phyloP scores from a whole-genome alignment of 2,888 invertebrate genomes.

The Geophilus truncorum region DNA sequence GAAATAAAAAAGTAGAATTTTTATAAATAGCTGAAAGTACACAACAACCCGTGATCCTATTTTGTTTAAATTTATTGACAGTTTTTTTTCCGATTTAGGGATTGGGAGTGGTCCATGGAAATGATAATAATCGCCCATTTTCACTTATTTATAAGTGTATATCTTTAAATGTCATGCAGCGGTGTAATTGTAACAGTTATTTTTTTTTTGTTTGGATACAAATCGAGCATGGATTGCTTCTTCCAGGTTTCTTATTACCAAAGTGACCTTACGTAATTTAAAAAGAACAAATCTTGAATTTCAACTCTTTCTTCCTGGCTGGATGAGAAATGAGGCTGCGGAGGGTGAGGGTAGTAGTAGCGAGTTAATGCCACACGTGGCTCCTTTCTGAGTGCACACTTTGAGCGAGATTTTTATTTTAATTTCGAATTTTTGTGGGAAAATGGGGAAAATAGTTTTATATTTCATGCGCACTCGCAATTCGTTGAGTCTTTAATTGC shows the following conservation, averaged over 20 bases:
- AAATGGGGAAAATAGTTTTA: too few species aligned
- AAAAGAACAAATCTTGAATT: background rate
- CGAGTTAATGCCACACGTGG: too few species aligned
- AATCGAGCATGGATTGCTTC: background rate
- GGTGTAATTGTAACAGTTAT: too few species aligned
- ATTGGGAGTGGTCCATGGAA: background rate
- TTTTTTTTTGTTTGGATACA: background rate
- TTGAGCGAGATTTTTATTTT: too few species aligned
- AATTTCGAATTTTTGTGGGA: too few species aligned
- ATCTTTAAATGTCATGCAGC: too few species aligned
- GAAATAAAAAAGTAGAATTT: background rate
- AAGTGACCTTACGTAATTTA: background rate
- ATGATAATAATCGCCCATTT: background rate
- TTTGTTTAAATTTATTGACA: background rate
- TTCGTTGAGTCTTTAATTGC: background rate
- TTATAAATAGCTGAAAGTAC: background rate
- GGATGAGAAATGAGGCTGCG: background rate
- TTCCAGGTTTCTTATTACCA: background rate
- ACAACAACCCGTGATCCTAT: background rate
- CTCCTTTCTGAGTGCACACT: too few species aligned
- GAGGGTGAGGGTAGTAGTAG: background rate
- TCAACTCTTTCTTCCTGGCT: conserved; percentile 10
- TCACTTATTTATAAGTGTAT: too few species aligned
- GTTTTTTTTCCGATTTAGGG: background rate
- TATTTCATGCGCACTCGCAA: too few species aligned